Conservation (phyloP, 2,113 vertebrate species). For the Narcine bancroftii region DNA sequence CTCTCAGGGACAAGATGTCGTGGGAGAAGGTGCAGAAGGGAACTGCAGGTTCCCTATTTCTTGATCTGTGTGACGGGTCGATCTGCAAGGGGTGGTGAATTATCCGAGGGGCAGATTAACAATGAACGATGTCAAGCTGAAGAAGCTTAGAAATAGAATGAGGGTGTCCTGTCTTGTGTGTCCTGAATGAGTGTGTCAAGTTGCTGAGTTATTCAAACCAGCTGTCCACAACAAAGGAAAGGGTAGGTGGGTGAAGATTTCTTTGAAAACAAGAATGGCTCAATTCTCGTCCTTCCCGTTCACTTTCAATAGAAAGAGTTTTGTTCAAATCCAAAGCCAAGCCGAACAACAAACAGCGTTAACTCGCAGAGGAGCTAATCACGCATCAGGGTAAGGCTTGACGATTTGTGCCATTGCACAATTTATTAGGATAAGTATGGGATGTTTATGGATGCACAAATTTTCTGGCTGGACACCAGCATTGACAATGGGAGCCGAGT, state of each 20-base stretch:
- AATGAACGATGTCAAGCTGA: neutral
- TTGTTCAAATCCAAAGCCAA: neutral
- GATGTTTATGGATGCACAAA: constrained; percentile 41
- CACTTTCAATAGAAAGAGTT: neutral
- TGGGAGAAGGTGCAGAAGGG: neutral
- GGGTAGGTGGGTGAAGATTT: neutral
- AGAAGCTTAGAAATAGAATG: neutral
- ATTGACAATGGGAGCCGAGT: constrained; percentile 42
- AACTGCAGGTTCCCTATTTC: neutral
- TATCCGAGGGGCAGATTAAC: neutral
- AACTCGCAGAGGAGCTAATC: neutral
- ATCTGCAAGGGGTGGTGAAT: neutral
- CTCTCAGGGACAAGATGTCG: no score
- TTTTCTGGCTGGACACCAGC: constrained; percentile 44
- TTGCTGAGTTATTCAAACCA: neutral
- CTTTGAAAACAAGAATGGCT: neutral
- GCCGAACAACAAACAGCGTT: neutral
- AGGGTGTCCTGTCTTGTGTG: neutral
- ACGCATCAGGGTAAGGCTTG: neutral
- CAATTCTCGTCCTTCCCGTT: neutral
- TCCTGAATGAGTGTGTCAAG: no score
- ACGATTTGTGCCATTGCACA: neutral
- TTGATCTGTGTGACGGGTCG: neutral
- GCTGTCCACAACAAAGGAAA: neutral
- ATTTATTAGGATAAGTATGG: constrained; percentile 39